Evolutionary conservation across 2,113 vertebrate genomes (phyloP).

Genomic region (Andinoacara biseriatus): DNA sequence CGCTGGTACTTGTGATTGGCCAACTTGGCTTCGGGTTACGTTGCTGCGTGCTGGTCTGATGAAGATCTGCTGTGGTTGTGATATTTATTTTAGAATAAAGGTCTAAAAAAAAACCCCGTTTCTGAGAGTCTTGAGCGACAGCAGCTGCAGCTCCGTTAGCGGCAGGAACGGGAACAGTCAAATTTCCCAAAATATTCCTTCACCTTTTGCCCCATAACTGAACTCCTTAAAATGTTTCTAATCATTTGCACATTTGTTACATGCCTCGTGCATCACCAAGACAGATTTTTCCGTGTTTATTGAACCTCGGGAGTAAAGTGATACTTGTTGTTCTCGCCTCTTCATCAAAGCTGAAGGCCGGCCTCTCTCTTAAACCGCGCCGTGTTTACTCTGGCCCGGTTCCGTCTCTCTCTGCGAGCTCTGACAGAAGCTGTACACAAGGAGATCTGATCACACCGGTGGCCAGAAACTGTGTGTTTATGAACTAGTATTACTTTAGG

Average conservation of each 20-base stretch:
- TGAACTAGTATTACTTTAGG: neutral
- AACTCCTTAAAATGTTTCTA: neutral
- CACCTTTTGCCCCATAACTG: neutral
- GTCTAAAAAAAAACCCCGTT: no score
- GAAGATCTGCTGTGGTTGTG: no score
- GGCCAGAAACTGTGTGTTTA: neutral
- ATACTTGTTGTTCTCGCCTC: constrained; percentile 36
- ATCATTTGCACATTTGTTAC: constrained; percentile 20
- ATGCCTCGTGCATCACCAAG: neutral
- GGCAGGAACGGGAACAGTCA: neutral
- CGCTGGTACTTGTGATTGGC: neutral
- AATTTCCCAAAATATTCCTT: constrained; percentile 2
- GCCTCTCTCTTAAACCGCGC: neutral
- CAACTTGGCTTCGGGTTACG: neutral
- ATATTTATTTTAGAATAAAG: neutral
- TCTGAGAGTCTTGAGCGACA: no score
- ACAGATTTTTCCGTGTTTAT: constrained; percentile 9
- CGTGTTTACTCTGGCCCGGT: constrained; percentile 31
- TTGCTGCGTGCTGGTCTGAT: neutral
- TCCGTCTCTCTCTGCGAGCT: constrained; percentile 22
- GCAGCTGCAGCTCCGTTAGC: no score
- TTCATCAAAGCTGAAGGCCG: constrained; percentile 15
- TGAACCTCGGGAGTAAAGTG: neutral
- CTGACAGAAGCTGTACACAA: constrained; percentile 18
- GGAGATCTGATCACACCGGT: constrained; percentile 19